Percentiles rank a stretch among this genome's conserved stretches.
phyloP scores from a whole-genome alignment of 2,797 vertebrate genomes.

The Danio choprae region DNA sequence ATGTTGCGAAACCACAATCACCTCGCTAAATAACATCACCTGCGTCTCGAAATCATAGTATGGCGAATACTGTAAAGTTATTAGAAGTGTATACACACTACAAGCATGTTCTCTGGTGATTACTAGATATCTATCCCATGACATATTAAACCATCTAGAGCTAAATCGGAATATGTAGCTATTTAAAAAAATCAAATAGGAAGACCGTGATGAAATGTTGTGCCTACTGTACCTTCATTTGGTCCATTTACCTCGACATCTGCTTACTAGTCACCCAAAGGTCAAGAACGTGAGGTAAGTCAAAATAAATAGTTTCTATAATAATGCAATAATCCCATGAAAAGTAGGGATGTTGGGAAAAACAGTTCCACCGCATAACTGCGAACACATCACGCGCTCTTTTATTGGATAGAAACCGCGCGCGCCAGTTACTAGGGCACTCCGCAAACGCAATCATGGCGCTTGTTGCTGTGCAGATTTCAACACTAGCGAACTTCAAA shows the following conservation, averaged over 20 bases:
- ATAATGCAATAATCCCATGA: slow-evolving; percentile 40
- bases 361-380: slow-evolving; percentile 41
- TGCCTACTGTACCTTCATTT: slow-evolving; percentile 54
- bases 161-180: not conserved
- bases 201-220: slow-evolving; percentile 35
- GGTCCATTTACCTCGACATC: slow-evolving; percentile 55
- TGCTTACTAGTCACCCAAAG: slow-evolving; percentile 33
- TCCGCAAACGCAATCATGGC: slow-evolving; percentile 80
- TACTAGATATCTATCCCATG: not conserved
- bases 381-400: slow-evolving; percentile 51
- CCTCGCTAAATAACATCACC: not conserved
- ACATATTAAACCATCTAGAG: not conserved
- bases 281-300: slow-evolving; percentile 1
- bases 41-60: not conserved
- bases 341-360: slow-evolving; percentile 46
- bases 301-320: slow-evolving; percentile 15
- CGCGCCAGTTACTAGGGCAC: slow-evolving; percentile 83
- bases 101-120: not conserved
- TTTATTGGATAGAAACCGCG: slow-evolving; percentile 81
- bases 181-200: not conserved
- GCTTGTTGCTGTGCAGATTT: slow-evolving; percentile 89
- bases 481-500: slow-evolving; percentile 33
- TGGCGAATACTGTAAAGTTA: not conserved
- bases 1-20: not conserved
- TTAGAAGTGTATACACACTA: not conserved